These are phyloP conservation scores for Leptopilina myrica DNA, from an alignment of 2,888 invertebrate species.

Conservation along the genomic window DNA sequence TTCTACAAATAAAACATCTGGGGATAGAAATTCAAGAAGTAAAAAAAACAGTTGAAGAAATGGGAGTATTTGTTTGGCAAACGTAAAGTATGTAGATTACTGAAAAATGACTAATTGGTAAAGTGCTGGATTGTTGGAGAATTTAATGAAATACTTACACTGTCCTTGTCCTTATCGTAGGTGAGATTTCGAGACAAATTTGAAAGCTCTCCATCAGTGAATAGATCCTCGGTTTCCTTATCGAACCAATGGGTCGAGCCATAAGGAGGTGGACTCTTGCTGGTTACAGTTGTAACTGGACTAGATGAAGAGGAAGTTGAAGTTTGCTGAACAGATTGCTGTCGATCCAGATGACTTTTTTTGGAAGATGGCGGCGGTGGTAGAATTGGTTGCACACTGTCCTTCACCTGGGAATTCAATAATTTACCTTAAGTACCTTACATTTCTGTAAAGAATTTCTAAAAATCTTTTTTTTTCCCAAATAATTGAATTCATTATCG, in stretches of 20 bases:
- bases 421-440: slow-evolving; percentile 11
- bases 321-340: slow-evolving; percentile 67
- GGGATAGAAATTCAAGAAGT: too few relatives aligned
- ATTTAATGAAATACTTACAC: slow-evolving; percentile 58
- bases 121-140: too few relatives aligned
- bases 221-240: slow-evolving; percentile 76
- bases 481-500: too few relatives aligned
- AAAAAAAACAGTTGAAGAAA: too few relatives aligned
- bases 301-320: slow-evolving; percentile 68
- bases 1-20: too few relatives aligned
- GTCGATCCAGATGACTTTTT: slow-evolving; percentile 71
- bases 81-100: too few relatives aligned
- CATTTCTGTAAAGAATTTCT: background rate
- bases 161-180: slow-evolving; percentile 68
- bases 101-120: too few relatives aligned
- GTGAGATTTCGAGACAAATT: slow-evolving; percentile 63
- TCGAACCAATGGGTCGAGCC: slow-evolving; percentile 77
- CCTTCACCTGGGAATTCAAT: slow-evolving; percentile 64
- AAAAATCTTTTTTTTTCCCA: too few relatives aligned
- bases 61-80: too few relatives aligned
- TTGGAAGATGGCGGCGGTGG: slow-evolving; percentile 73
- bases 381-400: slow-evolving; percentile 71
- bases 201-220: slow-evolving; percentile 74
- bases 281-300: slow-evolving; percentile 66
- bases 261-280: slow-evolving; percentile 71